phyloP scores from a whole-genome alignment of 2,888 invertebrate genomes.

The Athalia rosae region DNA sequence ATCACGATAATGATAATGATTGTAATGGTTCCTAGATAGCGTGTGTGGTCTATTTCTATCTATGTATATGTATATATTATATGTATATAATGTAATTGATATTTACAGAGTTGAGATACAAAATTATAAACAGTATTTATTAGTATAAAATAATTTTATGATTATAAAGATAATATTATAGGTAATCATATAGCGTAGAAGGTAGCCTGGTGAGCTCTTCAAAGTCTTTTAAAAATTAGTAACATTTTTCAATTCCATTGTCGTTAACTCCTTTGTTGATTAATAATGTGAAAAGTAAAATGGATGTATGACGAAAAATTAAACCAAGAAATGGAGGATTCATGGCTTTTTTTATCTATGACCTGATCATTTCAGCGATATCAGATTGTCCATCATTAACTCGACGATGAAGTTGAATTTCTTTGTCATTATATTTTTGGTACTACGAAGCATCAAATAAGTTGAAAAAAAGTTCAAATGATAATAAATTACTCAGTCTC shows the following conservation, averaged over 20 bases:
- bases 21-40: slow-evolving; percentile 40
- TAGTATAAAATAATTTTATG: slow-evolving; percentile 69
- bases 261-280: slow-evolving; percentile 40
- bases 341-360: too few relatives aligned
- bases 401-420: too few relatives aligned
- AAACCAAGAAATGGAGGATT: not conserved
- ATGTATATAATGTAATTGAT: slow-evolving; percentile 51
- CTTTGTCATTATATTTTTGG: too few relatives aligned
- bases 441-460: too few relatives aligned
- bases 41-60: slow-evolving; percentile 46
- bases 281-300: not conserved
- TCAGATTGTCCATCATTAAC: too few relatives aligned
- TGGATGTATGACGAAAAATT: not conserved
- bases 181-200: slow-evolving; percentile 62
- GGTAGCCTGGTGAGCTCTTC: slow-evolving; percentile 63
- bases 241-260: slow-evolving; percentile 55
- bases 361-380: too few relatives aligned
- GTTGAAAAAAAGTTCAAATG: too few relatives aligned
- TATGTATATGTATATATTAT: not conserved
- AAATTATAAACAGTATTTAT: slow-evolving; percentile 70
- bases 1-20: not conserved
- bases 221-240: slow-evolving; percentile 57
- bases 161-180: slow-evolving; percentile 63
- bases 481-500: slow-evolving; percentile 59
- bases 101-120: slow-evolving; percentile 71